Base-by-base conservation (phyloP, 2,797 vertebrate species). In the Arnoldichthys spilopterus region DNA sequence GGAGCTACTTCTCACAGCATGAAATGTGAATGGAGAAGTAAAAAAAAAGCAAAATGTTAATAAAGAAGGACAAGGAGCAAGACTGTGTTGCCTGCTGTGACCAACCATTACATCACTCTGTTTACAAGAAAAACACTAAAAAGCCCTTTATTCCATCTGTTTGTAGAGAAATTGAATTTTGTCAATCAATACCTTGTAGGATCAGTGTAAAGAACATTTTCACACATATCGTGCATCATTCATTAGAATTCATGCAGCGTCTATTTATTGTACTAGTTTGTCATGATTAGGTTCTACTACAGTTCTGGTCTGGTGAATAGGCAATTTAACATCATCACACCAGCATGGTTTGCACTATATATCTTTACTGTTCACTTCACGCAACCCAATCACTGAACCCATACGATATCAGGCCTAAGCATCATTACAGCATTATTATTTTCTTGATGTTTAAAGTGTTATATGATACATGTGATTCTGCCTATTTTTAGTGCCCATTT, bases 21-120 rank as follows among this genome's bases (percentile, higher is more conserved):
- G 43, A 66, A 72, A 78, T 72, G 34, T 28, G 32, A 40, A 80
- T n/a, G 40, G 62, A 74, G 30, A 71, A 28, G 16, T 7, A 13
- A 43, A 67, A 30, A 32, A 70, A 32, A n/a, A 69, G 20, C 13
- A 6, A 47, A 68, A 47, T 16, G 47, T 70, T 53, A 51, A 70
- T 24, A 30, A 47, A n/a, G 47, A 70, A 51, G 51, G 24, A 32
- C 67, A 12, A 9, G 28, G 26, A n/a, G 12, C 15, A 7, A 18
- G 22, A 53, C 45, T 51, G 2, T 30, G 16, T n/a, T 70, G 47
- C 47, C 26, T n/a, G 9, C n/a, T 53, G 47, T 32, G 47, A 53
- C 47, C 20, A n/a, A 53, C 20, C 16, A 49, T 28, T 53, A 70
- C 45, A 53, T 70, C 66, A 68, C 12, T 18, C 12, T 16, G 12